Conservation (phyloP, 2,888 invertebrate species). For the Galeopsomyia nigrocyanea region DNA sequence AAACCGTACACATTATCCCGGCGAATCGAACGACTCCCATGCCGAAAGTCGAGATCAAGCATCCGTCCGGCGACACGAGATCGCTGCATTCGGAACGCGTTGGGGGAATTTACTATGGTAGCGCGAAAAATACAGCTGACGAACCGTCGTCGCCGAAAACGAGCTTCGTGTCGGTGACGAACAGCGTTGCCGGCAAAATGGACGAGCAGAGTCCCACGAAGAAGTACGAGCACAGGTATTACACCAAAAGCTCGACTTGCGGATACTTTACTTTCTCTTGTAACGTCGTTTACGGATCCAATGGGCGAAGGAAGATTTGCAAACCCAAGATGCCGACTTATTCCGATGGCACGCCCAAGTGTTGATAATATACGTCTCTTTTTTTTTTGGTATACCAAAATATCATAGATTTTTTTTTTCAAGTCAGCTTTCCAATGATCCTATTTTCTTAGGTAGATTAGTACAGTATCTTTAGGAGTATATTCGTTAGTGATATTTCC, state of each 20-base stretch:
- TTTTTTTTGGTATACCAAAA: neutral
- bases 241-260: conserved; percentile 88
- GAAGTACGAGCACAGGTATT: conserved; percentile 79
- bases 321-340: conserved; percentile 84
- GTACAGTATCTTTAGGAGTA: too few species aligned
- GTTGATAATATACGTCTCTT: conserved; percentile 6
- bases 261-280: conserved; percentile 90
- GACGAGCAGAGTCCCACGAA: conserved; percentile 73
- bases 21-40: conserved; percentile 46
- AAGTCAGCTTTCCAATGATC: conserved; percentile 29
- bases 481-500: neutral
- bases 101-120: conserved; percentile 27
- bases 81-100: conserved; percentile 51
- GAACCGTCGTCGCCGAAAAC: conserved; percentile 53
- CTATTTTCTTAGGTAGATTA: too few species aligned
- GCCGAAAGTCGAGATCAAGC: neutral
- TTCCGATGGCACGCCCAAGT: conserved; percentile 78
- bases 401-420: conserved; percentile 7
- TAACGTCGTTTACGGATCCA: conserved; percentile 82
- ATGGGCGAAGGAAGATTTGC: conserved; percentile 85
- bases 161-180: conserved; percentile 82
- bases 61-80: conserved; percentile 49
- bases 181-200: conserved; percentile 82
- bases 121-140: neutral
- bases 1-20: conserved; percentile 71